Percentiles rank a stretch among this genome's conserved stretches.
phyloP scores from a whole-genome alignment of 2,113 vertebrate genomes.

The Mustela nigripes region DNA sequence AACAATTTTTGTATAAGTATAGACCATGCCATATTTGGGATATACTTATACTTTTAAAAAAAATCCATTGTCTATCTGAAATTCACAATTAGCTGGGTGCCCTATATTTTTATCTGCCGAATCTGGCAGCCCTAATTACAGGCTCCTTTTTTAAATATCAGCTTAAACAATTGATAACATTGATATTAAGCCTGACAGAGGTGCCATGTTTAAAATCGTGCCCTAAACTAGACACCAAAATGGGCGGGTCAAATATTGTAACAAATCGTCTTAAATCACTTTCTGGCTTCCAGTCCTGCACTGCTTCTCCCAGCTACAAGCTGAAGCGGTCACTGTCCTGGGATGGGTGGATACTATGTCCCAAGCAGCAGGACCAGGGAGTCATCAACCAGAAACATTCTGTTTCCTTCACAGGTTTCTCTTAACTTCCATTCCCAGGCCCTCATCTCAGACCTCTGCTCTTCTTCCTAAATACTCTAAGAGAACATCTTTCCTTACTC shows the following conservation, averaged over 20 bases:
- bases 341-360: background rate
- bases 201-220: fast-evolving
- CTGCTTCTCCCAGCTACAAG: background rate
- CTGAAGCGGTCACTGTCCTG: background rate
- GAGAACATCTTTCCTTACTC: background rate
- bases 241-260: background rate
- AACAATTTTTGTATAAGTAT: background rate
- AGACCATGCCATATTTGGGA: background rate
- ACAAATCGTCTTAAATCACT: background rate
- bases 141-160: background rate
- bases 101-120: background rate
- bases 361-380: background rate
- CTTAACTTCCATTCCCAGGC: background rate
- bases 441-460: background rate
- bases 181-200: background rate
- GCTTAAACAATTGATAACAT: background rate
- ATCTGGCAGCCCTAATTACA: background rate
- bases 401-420: background rate
- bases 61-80: background rate
- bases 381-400: background rate
- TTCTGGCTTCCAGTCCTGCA: background rate
- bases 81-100: background rate
- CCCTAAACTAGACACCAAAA: background rate
- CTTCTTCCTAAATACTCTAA: background rate
- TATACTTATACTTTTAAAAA: background rate